Conservation (phyloP, 2,113 vertebrate species). For the Acanthochromis polyacanthus region DNA sequence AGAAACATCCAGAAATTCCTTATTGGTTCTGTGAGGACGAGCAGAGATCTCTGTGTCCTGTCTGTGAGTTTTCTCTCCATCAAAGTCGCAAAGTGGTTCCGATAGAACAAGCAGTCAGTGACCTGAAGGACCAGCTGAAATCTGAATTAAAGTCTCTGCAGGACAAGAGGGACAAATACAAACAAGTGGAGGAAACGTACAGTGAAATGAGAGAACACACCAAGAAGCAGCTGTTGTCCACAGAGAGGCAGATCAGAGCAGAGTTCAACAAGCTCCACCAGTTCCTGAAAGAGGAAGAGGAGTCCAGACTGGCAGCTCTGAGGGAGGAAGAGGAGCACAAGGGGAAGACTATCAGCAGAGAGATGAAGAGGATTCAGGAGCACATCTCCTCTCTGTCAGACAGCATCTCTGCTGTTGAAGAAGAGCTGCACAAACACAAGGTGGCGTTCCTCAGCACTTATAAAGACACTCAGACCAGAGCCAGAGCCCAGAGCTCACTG, state of each 20-base stretch:
- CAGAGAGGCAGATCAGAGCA: slow-evolving; percentile 34
- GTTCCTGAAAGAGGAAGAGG: slow-evolving; percentile 61
- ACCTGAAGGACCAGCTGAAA: too few relatives aligned
- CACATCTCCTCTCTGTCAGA: slow-evolving; percentile 56
- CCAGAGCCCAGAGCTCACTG: slow-evolving; percentile 37
- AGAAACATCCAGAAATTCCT: slow-evolving; percentile 12
- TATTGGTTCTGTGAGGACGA: slow-evolving; percentile 43
- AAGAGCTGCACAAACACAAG: slow-evolving; percentile 46
- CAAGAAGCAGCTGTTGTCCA: slow-evolving; percentile 27
- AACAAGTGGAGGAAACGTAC: slow-evolving; percentile 3
- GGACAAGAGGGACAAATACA: too few relatives aligned
- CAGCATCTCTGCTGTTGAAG: slow-evolving; percentile 53
- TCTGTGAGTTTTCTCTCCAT: slow-evolving; percentile 15
- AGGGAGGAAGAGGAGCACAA: slow-evolving; percentile 59
- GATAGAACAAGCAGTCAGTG: too few relatives aligned
- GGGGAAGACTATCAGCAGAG: slow-evolving; percentile 27
- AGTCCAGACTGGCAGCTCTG: slow-evolving; percentile 59
- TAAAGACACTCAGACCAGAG: slow-evolving; percentile 43
- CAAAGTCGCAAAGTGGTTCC: too few relatives aligned
- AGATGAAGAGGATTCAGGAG: slow-evolving; percentile 43
- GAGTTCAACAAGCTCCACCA: slow-evolving; percentile 18
- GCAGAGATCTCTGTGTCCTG: slow-evolving; percentile 17
- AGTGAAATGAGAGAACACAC: slow-evolving; percentile 19
- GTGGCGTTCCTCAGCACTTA: slow-evolving; percentile 48
- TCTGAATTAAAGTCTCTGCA: too few relatives aligned